phyloP scores from a whole-genome alignment of 2,113 vertebrate genomes.

The Cnemophilus loriae region DNA sequence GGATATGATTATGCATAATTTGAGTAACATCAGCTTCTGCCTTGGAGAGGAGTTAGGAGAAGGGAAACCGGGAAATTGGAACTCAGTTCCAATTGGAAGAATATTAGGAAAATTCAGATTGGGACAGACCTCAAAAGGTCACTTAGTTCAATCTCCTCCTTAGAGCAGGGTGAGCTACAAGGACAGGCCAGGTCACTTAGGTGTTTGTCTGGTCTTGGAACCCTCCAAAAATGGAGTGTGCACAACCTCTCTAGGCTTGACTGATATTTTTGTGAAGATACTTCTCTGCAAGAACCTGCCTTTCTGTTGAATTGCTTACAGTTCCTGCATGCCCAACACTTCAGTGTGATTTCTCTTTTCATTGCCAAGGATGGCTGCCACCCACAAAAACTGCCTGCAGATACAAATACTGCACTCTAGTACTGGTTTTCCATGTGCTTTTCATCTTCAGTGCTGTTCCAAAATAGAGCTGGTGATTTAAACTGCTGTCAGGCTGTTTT shows the following conservation, averaged over 20 bases:
- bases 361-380: neutral
- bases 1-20: neutral
- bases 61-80: neutral
- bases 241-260: neutral
- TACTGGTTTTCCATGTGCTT: neutral
- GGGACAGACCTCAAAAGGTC: neutral
- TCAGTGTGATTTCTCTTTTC: neutral
- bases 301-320: neutral
- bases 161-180: neutral
- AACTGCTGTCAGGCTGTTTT: neutral
- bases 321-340: neutral
- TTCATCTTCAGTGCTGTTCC: neutral
- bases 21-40: neutral
- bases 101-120: neutral
- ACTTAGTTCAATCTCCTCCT: neutral
- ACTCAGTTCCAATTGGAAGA: neutral
- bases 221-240: neutral
- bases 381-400: neutral
- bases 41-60: neutral
- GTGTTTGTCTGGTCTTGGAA: neutral
- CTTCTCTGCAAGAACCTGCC: neutral
- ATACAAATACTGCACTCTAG: neutral
- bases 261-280: neutral
- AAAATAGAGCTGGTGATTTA: neutral
- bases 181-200: neutral